phyloP scores from a whole-genome alignment of 2,797 vertebrate species.

The Xenops minutus region DNA sequence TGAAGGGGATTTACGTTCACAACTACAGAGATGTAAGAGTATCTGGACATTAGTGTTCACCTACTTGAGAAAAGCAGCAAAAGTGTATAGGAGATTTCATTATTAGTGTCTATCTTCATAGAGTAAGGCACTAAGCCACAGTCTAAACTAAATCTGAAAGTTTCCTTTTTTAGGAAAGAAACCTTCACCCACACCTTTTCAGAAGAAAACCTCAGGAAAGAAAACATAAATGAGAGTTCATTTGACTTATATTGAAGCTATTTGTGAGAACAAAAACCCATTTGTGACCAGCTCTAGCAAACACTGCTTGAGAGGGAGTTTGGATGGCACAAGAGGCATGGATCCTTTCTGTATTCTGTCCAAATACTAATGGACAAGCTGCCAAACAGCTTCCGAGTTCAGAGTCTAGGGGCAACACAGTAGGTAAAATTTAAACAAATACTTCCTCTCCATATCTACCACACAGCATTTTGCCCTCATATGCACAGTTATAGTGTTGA shows the following conservation, averaged over 20 bases:
- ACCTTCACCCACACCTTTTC: accelerated
- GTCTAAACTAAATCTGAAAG: not conserved
- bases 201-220: not conserved
- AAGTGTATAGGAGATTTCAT: not conserved
- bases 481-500: not conserved
- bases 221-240: not conserved
- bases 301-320: accelerated
- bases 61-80: not conserved
- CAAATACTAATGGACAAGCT: not conserved
- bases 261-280: not conserved
- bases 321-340: not conserved
- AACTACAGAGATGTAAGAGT: not conserved
- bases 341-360: not conserved
- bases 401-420: not conserved
- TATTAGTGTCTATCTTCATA: not conserved
- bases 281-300: not conserved
- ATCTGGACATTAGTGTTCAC: not conserved
- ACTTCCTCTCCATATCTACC: not conserved
- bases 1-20: not conserved
- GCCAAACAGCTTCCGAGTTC: not conserved
- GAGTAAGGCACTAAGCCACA: not conserved
- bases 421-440: not conserved
- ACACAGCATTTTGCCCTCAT: not conserved
- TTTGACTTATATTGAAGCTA: not conserved
- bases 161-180: not conserved